A percentile compares a stretch with the other conserved stretches of the same genome.
Evolutionary conservation across 2,888 invertebrate genomes (phyloP).

Genomic region (Eilema sororculum): DNA sequence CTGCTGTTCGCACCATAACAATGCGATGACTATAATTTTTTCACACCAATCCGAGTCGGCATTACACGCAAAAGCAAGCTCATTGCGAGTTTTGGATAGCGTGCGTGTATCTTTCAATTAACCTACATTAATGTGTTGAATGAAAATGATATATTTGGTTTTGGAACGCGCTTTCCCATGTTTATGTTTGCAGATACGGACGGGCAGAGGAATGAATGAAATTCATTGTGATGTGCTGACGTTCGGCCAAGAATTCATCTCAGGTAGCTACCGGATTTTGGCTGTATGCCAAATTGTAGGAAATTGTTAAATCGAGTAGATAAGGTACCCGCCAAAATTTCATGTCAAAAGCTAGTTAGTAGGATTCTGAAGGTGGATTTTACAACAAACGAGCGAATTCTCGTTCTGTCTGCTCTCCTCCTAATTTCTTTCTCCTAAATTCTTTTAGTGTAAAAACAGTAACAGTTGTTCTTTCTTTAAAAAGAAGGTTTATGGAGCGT

Average conservation of each 20-base stretch:
- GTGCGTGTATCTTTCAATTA: conserved; percentile 47
- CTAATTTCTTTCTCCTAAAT: too few relatives aligned
- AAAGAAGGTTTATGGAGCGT: too few relatives aligned
- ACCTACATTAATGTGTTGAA: conserved; percentile 46
- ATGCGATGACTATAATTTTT: conserved; percentile 6
- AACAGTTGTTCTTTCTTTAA: too few relatives aligned
- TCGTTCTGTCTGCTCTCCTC: too few relatives aligned
- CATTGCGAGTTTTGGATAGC: conserved; percentile 23
- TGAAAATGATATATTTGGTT: conserved; percentile 47
- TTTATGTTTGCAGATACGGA: not conserved
- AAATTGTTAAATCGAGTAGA: not conserved
- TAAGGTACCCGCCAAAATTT: not conserved
- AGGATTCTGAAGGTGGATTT: too few relatives aligned
- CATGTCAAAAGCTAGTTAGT: too few relatives aligned
- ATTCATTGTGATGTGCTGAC: conserved; percentile 6
- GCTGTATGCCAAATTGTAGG: conserved; percentile 10
- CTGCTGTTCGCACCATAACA: not conserved
- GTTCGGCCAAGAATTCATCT: not conserved
- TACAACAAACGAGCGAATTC: too few relatives aligned
- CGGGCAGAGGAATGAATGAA: conserved; percentile 10
- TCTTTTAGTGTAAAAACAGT: too few relatives aligned
- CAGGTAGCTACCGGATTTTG: not conserved
- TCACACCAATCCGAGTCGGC: not conserved
- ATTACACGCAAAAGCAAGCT: conserved; percentile 21
- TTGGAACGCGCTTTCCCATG: conserved; percentile 47